Evolutionary conservation across 2,797 vertebrate genomes (phyloP).

Genomic region (Falco columbarius): DNA sequence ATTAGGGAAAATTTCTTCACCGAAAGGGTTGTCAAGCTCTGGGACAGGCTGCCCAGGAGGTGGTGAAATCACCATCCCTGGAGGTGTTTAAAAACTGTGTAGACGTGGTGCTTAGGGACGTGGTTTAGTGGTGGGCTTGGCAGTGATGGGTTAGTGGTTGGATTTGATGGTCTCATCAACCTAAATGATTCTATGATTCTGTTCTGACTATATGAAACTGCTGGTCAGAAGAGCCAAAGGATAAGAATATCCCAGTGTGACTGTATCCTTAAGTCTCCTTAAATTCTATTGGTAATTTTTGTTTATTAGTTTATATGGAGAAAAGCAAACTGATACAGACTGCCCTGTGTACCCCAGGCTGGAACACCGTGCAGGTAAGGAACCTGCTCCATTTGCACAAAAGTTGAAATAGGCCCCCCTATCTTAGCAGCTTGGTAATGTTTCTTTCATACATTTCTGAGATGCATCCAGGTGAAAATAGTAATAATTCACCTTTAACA

Average conservation of each 20-base stretch:
- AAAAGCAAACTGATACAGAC: background rate
- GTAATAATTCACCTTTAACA: background rate
- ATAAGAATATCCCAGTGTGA: background rate
- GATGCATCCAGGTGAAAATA: background rate
- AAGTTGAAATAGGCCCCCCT: background rate
- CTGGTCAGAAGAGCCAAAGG: background rate
- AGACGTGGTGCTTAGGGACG: too few relatives aligned
- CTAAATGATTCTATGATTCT: too few relatives aligned
- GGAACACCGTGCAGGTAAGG: fast-evolving
- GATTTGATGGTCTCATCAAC: too few relatives aligned
- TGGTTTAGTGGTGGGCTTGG: too few relatives aligned
- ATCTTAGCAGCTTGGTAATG: background rate
- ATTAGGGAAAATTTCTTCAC: too few relatives aligned
- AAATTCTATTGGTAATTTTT: background rate
- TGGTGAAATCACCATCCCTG: too few relatives aligned
- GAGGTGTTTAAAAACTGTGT: too few relatives aligned
- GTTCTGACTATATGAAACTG: background rate
- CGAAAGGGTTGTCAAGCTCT: too few relatives aligned
- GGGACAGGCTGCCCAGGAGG: too few relatives aligned
- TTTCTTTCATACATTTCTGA: background rate
- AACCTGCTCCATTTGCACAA: fast-evolving
- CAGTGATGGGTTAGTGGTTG: too few relatives aligned
- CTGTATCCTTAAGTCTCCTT: background rate
- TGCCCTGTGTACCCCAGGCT: fast-evolving
- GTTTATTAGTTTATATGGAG: background rate